phyloP scores from a whole-genome alignment of 2,888 invertebrate species.

The Rhorus exstirpatorius region DNA sequence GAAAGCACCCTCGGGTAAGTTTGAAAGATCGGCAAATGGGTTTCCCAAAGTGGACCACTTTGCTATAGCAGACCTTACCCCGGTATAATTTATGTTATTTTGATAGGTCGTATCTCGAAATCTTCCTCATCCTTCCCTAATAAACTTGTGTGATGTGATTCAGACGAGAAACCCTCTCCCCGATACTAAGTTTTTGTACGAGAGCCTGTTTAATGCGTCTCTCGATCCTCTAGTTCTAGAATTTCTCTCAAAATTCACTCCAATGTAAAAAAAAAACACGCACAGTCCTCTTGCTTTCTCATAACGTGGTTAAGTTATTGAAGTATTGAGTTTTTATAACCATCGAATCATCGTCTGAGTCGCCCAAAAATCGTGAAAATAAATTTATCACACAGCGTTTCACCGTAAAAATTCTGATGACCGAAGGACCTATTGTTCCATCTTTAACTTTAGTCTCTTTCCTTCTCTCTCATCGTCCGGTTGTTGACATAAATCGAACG shows the following conservation, averaged over 20 bases:
- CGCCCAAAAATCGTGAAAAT: no score
- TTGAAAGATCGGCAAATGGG: constrained; percentile 12
- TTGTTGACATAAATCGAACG: constrained; percentile 36
- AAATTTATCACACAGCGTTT: no score
- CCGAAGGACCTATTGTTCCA: neutral
- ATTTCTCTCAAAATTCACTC: no score
- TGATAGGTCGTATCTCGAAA: constrained; percentile 3
- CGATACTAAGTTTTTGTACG: constrained; percentile 7
- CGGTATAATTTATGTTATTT: constrained; percentile 1
- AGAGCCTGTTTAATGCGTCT: no score
- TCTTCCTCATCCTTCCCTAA: neutral
- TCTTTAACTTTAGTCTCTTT: constrained; percentile 27
- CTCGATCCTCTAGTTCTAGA: no score
- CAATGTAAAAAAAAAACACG: no score
- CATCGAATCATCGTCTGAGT: no score
- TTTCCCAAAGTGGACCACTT: constrained; percentile 7
- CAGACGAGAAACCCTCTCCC: neutral
- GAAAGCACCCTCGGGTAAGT: constrained; percentile 21
- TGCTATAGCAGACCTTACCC: neutral
- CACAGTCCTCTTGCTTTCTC: no score
- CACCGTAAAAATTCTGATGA: neutral
- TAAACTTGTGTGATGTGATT: neutral
- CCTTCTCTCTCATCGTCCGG: constrained; percentile 15
- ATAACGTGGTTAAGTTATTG: no score
- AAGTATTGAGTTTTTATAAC: no score